These are phyloP conservation scores for Ptychadena robeensis DNA, from an alignment of 2,797 vertebrate genomes.

Conservation along the genomic window DNA sequence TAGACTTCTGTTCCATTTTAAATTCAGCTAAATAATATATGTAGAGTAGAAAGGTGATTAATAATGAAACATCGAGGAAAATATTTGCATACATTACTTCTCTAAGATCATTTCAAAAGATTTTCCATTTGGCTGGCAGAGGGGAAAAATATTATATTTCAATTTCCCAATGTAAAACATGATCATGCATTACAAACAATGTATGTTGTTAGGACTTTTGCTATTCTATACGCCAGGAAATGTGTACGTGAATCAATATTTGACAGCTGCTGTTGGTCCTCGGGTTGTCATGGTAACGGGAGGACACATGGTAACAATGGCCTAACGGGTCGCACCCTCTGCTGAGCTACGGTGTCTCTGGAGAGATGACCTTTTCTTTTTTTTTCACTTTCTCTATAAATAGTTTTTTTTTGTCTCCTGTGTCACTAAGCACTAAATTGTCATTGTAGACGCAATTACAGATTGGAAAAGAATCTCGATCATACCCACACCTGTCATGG, in stretches of 20 bases:
- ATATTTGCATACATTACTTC: slow-evolving; percentile 35
- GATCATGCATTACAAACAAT: background rate
- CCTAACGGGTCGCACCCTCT: slow-evolving; percentile 64
- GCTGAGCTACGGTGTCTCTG: slow-evolving; percentile 60
- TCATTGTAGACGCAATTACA: slow-evolving; percentile 30
- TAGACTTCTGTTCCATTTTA: slow-evolving; percentile 43
- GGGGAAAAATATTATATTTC: background rate
- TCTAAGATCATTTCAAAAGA: background rate
- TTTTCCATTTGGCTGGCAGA: background rate
- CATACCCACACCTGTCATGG: slow-evolving; percentile 29
- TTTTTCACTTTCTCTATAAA: slow-evolving; percentile 43
- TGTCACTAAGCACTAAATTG: slow-evolving; percentile 59
- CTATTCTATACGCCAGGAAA: slow-evolving; percentile 64
- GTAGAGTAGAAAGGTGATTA: slow-evolving; percentile 31
- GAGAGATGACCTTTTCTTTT: slow-evolving; percentile 61
- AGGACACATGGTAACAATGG: slow-evolving; percentile 61
- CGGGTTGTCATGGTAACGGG: slow-evolving; percentile 70
- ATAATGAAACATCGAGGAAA: slow-evolving; percentile 38
- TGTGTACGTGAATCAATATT: slow-evolving; percentile 69
- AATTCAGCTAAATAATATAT: slow-evolving; percentile 38
- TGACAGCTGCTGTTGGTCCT: slow-evolving; percentile 70
- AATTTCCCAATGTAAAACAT: background rate
- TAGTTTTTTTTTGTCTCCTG: slow-evolving; percentile 20
- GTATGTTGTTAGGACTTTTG: slow-evolving; percentile 18
- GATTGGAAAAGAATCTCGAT: slow-evolving; percentile 14